Base-by-base conservation (phyloP, 1,140 invertebrate genomes). In the Delia radicum region DNA sequence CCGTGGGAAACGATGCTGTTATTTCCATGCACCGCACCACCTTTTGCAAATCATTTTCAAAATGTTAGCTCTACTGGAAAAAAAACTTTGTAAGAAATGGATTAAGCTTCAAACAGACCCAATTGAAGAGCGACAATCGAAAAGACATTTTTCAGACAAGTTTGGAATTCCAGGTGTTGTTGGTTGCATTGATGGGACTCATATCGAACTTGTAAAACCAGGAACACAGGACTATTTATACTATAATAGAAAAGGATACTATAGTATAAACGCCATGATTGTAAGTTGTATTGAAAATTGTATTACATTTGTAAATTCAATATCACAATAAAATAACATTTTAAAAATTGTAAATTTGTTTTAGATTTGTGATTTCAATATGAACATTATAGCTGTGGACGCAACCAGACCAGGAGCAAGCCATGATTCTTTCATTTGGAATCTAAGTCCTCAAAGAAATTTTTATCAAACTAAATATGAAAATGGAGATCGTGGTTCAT, bases 201-300 rank as follows among this genome's bases (percentile, higher is more conserved):
- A 74, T 74, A n/a, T 55, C 2, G 4, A 4, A 26, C 26, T 75
- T 21, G 37, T 18, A n/a, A 33, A 13, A 10, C 74, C 74, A 33
- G 3, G 6, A 75, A 7, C 2, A 63, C 31, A 75, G 15, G 63
- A 46, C 15, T 46, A 71, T 55, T 61, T 72, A 27, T 72, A 31
- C 24, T 72, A 55, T 67, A 75, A 71, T 15, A 69, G 65, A 55
- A 75, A 71, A 75, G 74, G 62, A 15, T 75, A 75, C 28, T 71
- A 69, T 33, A 75, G 74, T 28, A 61, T 75, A 1, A 75, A 75
- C 62, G 75, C 69, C 27, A 29, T 75, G 13, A 65, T 75, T 28
- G 75, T 75, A 62, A 71, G 65, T 72, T 15, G 7, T 24, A 31
- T 15, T 26, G 28, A 46, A 18, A n/a, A n/a, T n/a, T n/a, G n/a